Base-by-base conservation (phyloP, 2,888 invertebrate species). In the Xylophagus ater region DNA sequence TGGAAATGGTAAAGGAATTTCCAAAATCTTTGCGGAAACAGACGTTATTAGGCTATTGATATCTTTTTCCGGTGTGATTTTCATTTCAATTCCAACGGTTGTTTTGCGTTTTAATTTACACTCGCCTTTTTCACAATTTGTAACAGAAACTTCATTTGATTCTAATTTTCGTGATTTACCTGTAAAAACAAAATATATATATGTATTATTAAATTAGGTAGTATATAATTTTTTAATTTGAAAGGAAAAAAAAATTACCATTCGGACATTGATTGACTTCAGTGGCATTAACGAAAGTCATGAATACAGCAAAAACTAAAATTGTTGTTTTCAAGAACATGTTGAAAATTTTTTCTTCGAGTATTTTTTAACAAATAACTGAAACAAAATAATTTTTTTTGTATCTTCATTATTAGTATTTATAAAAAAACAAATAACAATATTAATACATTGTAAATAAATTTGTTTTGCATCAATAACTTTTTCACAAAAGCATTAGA, bases 1-100 rank as follows among this genome's bases (percentile, higher is more conserved):
- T 8, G 82, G 54, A 56, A 85, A 86, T 0, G 87, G 86, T 35
- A 87, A 53, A 0, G 71, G 67, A 1, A 83, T 54, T 1, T 75
- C 76, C 3, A 73, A 55, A 13, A 85, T 67, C 1, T 68, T 62
- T 0, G 80, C 87, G 44, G 59, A 60, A 5, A 86, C 84, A 7
- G 63, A 57, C 42, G 78, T 81, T 30, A 37, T 70, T 31, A 85
- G 37, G 1, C 58, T 59, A 0, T 55, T 39, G n/a, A 75, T 53
- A 45, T 81, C 74, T 10, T 59, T 57, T 0, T 70, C 69, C 39
- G 82, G 72, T 21, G 57, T 69, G 41, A 86, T 73, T 46, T 63
- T 69, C 41, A 82, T 67, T 32, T 64, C 60, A 35, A 83, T 69
- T 30, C 59, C 52, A 31, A 73, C 63, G 15, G 60, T 57, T 1